Conservation (phyloP, 2,888 invertebrate species). For the Steinernema scapterisci region DNA sequence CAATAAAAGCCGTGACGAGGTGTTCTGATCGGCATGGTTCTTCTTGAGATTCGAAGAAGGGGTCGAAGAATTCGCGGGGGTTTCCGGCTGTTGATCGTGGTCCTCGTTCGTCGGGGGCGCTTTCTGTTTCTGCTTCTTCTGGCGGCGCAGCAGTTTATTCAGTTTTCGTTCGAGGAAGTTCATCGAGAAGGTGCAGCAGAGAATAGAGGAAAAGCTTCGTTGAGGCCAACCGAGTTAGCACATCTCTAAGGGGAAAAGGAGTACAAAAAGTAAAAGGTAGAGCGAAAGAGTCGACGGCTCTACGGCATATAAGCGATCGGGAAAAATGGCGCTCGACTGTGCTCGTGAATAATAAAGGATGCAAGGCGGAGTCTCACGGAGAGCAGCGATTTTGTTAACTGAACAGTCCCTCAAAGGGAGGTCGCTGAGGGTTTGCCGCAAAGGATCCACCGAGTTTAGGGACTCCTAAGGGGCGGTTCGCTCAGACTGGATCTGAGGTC, state of each 20-base stretch:
- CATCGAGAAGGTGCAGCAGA: neutral
- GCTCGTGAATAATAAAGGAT: constrained; percentile 27
- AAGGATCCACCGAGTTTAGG: too few relatives aligned
- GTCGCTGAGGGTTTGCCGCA: neutral
- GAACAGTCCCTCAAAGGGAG: neutral
- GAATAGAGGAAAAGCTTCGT: neutral
- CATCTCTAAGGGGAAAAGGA: neutral
- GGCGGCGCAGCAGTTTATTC: constrained; percentile 16
- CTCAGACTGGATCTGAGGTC: too few relatives aligned
- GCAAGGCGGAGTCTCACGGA: constrained; percentile 28
- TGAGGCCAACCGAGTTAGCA: neutral
- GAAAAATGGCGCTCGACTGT: constrained; percentile 21
- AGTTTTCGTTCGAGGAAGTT: constrained; percentile 13
- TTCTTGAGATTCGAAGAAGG: constrained; percentile 5
- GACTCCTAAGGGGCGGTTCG: too few relatives aligned
- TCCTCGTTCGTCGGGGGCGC: neutral
- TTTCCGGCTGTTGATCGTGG: constrained; percentile 1
- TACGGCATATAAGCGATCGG: constrained; percentile 20
- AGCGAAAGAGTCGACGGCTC: constrained; percentile 5
- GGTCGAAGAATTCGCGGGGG: neutral
- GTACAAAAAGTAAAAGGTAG: neutral
- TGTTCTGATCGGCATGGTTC: neutral
- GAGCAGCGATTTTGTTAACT: neutral
- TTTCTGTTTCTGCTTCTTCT: constrained; percentile 6
- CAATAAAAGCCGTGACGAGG: neutral